A percentile compares a stretch with the other conserved stretches of the same genome.
Conservation (phyloP, 2,113 vertebrate genomes). For the Brevimyrus niger region DNA sequence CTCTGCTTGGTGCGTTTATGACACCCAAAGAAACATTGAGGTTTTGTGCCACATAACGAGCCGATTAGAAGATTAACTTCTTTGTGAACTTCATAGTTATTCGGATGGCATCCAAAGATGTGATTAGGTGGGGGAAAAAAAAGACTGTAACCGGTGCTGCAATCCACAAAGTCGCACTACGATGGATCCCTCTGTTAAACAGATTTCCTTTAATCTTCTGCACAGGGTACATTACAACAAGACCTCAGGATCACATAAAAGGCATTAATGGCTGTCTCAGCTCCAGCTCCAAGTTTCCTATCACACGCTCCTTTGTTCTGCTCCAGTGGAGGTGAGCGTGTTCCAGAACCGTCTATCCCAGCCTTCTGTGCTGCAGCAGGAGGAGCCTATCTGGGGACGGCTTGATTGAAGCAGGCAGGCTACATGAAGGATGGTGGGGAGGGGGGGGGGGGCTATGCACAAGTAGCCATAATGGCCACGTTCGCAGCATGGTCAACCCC, state of each 20-base stretch:
- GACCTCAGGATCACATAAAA: constrained; percentile 20
- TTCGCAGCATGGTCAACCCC: background rate
- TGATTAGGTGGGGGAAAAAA: background rate
- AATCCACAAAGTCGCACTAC: background rate
- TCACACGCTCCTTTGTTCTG: constrained; percentile 27
- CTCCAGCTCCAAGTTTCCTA: constrained; percentile 17
- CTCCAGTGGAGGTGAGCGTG: constrained; percentile 15
- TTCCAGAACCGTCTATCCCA: background rate
- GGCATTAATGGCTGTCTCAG: constrained; percentile 18
- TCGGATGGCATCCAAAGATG: background rate
- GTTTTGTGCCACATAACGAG: background rate
- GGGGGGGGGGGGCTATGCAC: background rate
- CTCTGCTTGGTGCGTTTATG: background rate
- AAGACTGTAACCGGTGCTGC: background rate
- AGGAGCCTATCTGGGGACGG: background rate
- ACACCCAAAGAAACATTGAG: background rate
- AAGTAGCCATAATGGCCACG: background rate
- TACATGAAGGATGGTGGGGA: background rate
- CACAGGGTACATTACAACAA: constrained; percentile 14
- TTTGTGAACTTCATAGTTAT: background rate
- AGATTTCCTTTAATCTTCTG: background rate
- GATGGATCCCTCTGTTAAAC: background rate
- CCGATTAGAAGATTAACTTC: background rate
- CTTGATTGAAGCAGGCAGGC: background rate
- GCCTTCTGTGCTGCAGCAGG: background rate